These are phyloP conservation scores for Tichodroma muraria DNA, from an alignment of 2,113 vertebrate genomes.

Conservation along the genomic window DNA sequence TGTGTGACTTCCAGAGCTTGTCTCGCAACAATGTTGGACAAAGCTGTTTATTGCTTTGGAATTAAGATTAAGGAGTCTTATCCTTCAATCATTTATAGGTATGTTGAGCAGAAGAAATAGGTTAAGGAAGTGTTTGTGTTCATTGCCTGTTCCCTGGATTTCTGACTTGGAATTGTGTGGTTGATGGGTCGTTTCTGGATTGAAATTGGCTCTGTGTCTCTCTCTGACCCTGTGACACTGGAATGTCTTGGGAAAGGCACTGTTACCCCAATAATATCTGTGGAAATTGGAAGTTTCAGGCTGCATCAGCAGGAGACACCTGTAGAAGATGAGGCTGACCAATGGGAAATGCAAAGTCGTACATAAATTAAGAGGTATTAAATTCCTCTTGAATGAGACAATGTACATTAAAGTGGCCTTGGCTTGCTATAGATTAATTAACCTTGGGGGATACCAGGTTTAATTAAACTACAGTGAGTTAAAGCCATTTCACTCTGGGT, in stretches of 20 bases:
- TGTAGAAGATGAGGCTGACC: background rate
- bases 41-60: background rate
- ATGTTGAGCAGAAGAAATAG: background rate
- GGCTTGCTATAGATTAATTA: constrained; percentile 47
- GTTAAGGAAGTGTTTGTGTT: background rate
- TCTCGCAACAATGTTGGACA: background rate
- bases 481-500: background rate
- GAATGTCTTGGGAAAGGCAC: background rate
- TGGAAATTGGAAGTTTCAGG: background rate
- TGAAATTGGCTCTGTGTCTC: background rate
- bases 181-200: background rate
- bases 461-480: constrained; percentile 37
- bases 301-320: background rate
- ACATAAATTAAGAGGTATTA: background rate
- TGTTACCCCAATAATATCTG: rapidly evolving
- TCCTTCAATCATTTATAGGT: background rate
- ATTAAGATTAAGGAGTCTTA: too few relatives aligned
- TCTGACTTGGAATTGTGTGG: background rate
- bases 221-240: background rate
- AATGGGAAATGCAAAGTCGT: background rate
- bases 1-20: too few relatives aligned
- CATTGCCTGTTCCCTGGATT: background rate
- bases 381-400: background rate
- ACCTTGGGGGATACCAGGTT: background rate
- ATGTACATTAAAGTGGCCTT: constrained; percentile 2